Percentiles rank a stretch among this genome's conserved stretches.
Evolutionary conservation across 2,113 vertebrate species (phyloP).

Genomic region (Passer montanus): DNA sequence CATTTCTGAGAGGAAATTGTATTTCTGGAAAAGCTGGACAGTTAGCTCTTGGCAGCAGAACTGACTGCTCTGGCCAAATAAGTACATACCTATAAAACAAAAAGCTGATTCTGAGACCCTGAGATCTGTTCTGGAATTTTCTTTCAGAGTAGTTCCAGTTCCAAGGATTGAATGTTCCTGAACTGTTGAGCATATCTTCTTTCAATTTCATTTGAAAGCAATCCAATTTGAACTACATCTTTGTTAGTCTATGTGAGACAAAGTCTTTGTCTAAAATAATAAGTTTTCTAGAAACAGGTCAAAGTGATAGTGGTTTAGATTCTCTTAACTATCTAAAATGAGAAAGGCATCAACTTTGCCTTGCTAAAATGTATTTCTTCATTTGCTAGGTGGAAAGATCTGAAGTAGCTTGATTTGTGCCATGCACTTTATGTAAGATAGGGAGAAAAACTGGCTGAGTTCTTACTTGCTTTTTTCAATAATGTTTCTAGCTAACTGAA

Average conservation of each 20-base stretch:
- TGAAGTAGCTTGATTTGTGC: not conserved
- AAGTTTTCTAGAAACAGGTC: not conserved
- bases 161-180: not conserved
- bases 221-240: not conserved
- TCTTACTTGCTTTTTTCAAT: not conserved
- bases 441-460: not conserved
- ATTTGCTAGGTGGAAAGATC: not conserved
- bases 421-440: not conserved
- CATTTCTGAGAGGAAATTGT: not conserved
- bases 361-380: not conserved
- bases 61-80: not conserved
- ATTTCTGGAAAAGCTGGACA: not conserved
- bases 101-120: not conserved
- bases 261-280: not conserved
- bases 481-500: not conserved
- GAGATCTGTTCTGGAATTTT: not conserved
- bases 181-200: not conserved
- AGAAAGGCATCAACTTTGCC: not conserved
- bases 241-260: not conserved
- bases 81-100: not conserved
- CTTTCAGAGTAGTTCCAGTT: not conserved
- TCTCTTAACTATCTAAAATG: not conserved
- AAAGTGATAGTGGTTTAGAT: not conserved
- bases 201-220: not conserved
- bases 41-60: not conserved